Conservation (phyloP, 2,797 vertebrate species). For the Alfaro cultratus region DNA sequence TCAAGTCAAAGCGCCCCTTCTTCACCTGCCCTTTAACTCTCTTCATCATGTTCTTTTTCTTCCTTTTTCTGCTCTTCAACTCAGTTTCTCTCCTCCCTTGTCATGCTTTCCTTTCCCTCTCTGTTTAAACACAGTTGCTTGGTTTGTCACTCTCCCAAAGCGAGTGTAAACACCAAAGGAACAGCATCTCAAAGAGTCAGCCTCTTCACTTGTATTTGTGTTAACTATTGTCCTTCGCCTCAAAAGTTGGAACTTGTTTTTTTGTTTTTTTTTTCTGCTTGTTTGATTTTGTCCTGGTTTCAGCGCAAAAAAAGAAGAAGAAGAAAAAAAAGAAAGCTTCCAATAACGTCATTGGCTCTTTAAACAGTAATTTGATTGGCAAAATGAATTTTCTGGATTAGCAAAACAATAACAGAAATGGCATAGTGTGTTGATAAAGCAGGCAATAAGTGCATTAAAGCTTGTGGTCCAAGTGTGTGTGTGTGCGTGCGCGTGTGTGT, state of each 20-base stretch:
- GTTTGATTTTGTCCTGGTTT: conserved; percentile 34
- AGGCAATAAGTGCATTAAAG: conserved; percentile 78
- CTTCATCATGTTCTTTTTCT: conserved; percentile 52
- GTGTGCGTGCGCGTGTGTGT: conserved; percentile 25
- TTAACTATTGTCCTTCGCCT: conserved; percentile 49
- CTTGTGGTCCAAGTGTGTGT: conserved; percentile 24
- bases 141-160: conserved; percentile 13
- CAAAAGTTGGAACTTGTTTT: conserved; percentile 34
- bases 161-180: conserved; percentile 10
- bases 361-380: conserved; percentile 73
- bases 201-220: conserved; percentile 39
- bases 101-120: conserved; percentile 43
- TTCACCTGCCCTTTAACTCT: conserved; percentile 83
- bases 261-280: conserved; percentile 29
- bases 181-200: conserved; percentile 33
- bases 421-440: conserved; percentile 72
- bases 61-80: conserved; percentile 72
- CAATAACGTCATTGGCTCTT: conserved; percentile 56
- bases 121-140: conserved; percentile 36
- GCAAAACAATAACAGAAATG: conserved; percentile 72
- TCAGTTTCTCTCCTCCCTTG: conserved; percentile 34
- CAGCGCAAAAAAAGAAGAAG: conserved; percentile 9
- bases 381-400: conserved; percentile 75
- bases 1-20: conserved; percentile 82
- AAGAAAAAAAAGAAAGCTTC: conserved; percentile 19